Conservation (phyloP, 1,140 invertebrate species). For the Sarcophaga peregrina region DNA sequence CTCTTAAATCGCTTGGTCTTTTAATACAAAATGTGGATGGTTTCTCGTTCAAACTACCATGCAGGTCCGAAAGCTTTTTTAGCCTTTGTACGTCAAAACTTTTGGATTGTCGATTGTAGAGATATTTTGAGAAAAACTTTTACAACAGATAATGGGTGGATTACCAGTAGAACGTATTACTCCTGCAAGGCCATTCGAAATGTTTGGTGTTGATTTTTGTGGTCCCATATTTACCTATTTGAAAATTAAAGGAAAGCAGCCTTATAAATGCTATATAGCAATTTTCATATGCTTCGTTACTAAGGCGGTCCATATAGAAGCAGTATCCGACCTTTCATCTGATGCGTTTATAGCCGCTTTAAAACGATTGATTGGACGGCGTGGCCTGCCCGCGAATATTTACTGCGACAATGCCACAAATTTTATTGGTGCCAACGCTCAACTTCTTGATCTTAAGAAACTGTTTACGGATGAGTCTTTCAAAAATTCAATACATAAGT, state of each 20-base stretch:
- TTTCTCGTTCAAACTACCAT: too few relatives aligned
- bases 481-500: not conserved
- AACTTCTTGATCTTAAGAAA: too few relatives aligned
- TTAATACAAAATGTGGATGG: too few relatives aligned
- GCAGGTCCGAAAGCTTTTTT: too few relatives aligned
- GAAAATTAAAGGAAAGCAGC: slow-evolving; percentile 26
- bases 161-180: slow-evolving; percentile 8
- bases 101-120: slow-evolving; percentile 28
- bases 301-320: slow-evolving; percentile 56
- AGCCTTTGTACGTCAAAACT: not conserved
- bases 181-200: slow-evolving; percentile 31
- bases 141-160: slow-evolving; percentile 41
- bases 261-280: slow-evolving; percentile 44
- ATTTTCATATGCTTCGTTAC: slow-evolving; percentile 51
- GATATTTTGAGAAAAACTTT: not conserved
- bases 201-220: slow-evolving; percentile 43
- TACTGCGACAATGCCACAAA: not conserved
- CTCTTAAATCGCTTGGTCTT: too few relatives aligned
- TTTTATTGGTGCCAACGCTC: not conserved
- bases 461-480: not conserved
- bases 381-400: not conserved
- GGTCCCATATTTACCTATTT: slow-evolving; percentile 38
- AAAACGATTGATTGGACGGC: slow-evolving; percentile 40
- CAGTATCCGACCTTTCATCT: slow-evolving; percentile 49
- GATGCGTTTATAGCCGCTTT: slow-evolving; percentile 48